A percentile compares a stretch with the other conserved stretches of the same genome.
phyloP scores from a whole-genome alignment of 1,140 invertebrate genomes.

The Coboldia fuscipes region DNA sequence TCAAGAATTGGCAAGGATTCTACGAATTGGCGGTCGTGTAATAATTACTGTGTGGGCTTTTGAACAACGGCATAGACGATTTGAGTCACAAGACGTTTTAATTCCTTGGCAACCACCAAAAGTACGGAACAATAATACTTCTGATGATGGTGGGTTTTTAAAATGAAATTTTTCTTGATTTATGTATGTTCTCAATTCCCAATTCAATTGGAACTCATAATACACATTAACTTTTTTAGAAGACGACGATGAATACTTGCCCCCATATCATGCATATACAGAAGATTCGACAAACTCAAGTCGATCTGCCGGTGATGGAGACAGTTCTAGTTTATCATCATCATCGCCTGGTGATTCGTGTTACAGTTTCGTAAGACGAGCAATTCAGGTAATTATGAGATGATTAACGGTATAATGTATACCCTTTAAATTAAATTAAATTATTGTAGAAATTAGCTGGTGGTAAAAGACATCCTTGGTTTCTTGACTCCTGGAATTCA shows the following conservation, averaged over 20 bases:
- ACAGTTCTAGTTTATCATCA: constrained; percentile 59
- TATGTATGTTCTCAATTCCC: too few species aligned
- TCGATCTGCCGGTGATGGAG: constrained; percentile 21
- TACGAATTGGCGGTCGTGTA: constrained; percentile 75
- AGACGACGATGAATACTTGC: constrained; percentile 18
- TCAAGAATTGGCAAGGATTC: constrained; percentile 65
- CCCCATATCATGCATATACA: constrained; percentile 44
- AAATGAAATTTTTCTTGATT: too few species aligned
- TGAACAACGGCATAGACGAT: constrained; percentile 75
- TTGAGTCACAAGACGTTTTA: constrained; percentile 61
- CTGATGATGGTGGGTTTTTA: background rate
- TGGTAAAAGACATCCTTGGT: constrained; percentile 48
- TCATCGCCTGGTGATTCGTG: constrained; percentile 84
- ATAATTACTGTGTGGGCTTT: constrained; percentile 93
- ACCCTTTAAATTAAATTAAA: background rate
- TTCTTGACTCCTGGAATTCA: constrained; percentile 51
- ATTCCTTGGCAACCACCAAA: constrained; percentile 79
- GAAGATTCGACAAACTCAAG: constrained; percentile 29
- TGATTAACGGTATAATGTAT: background rate
- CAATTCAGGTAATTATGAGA: constrained; percentile 45
- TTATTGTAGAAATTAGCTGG: constrained; percentile 47
- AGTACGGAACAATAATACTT: constrained; percentile 18
- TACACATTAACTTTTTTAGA: constrained; percentile 20
- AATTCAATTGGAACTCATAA: constrained; percentile 33
- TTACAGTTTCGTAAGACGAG: constrained; percentile 77